Base-by-base conservation (phyloP, 2,113 vertebrate species). In the Thinocorus orbignyianus region DNA sequence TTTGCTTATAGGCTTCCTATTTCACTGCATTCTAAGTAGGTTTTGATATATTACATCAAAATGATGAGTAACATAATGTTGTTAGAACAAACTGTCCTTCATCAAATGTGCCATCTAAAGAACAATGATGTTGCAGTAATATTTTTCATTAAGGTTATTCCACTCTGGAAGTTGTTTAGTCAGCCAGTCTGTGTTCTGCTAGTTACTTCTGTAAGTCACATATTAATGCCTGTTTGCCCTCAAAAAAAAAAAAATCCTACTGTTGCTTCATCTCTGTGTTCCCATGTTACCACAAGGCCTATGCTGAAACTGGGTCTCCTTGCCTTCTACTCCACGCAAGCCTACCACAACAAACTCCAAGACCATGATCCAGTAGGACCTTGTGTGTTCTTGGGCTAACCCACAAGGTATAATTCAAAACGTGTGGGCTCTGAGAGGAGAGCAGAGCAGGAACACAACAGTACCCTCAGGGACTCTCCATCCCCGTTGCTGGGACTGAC, bases 61-160 rank as follows among this genome's bases (percentile, higher is more conserved):
- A 88, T 58, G 2, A 62, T 48, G n/a, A 80, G 19, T 51, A 84
- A 48, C 44, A 41, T 62, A 58, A 52, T n/a, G 37, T 62, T 83
- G 17, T 73, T 83, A 55, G 51, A 81, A 92, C 72, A 88, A 88
- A 94, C 39, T 60, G 30, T 88, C n/a, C 44, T 80, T 76, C 80
- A 52, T 74, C n/a, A 64, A 60, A 65, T 52, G 4, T 65, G 15
- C 58, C 39, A 54, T 22, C 24, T 65, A 65, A 92, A 42, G 37
- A 86, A 66, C 33, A 82, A 41, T 31, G 70, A 39, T 55, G 57
- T 60, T 76, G 44, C 64, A 77, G 39, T 42, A 26, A 10, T 37
- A 58, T 85, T 60, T 55, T 81, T 88, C 57, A 70, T 85, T 60
- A 81, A 44, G 26, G 17, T 42, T 60, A 66, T 55, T 85, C 41